Evolutionary conservation across 2,113 vertebrate genomes (phyloP), one percentile per base, ranked within the genome.

Genomic region (Stictonetta naevosa): DNA sequence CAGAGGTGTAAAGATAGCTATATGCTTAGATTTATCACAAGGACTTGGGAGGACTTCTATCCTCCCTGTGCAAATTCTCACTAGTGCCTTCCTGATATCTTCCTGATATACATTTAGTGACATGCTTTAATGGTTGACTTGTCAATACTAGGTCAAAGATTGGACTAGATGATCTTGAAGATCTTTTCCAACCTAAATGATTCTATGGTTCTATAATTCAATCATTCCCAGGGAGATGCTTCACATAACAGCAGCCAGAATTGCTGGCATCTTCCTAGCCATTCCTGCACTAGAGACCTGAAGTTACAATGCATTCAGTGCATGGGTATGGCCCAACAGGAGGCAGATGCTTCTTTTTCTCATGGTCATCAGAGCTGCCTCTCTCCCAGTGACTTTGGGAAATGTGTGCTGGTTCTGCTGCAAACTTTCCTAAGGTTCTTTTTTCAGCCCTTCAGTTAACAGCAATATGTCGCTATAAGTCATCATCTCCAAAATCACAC

Each of bases 261-360:
- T 13, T 1, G 3, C 8, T 5, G 13, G 4, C 0, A 1, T 33
- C 11, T 33, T 48, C 59, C 58, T 72, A 69, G 28, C 17, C 34
- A 22, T 16, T 5, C 28, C 8, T n/a, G 8, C 17, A 0, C 2
- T 10, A 40, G 8, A 40, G 14, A 38, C 22, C 14, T 40, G 28
- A 1, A 0, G 0, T 0, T 11, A 3, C n/a, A 13, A 22, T 6
- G 6, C 0, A 0, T 20, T 38, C 20, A 4, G 28, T 5, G 1
- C 3, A 52, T 4, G 15, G 13, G 6, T 31, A 29, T 3, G 17
- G 62, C 25, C 67, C 53, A 33, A 17, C 5, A 52, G 33, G 16
- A 56, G 28, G 3, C 10, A 63, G 11, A 22, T 33, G 22, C 17
- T 69, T 25, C 22, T 83, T 33, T 52, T 59, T 53, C n/a, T 36